These are phyloP conservation scores for Catocala sponsa DNA, from an alignment of 2,888 invertebrate genomes.

Conservation along the genomic window DNA sequence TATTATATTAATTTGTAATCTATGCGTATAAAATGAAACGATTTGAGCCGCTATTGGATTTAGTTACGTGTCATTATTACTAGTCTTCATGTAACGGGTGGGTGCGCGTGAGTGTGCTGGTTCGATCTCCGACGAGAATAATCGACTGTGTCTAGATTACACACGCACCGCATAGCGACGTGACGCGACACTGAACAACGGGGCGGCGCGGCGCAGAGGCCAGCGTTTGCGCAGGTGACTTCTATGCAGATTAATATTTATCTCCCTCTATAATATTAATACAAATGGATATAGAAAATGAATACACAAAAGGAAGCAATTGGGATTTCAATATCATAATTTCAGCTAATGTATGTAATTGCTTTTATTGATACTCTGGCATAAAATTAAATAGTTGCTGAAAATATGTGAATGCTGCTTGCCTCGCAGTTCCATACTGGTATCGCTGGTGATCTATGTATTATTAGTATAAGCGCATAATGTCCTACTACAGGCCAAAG, in stretches of 20 bases:
- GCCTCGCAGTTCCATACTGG: no score
- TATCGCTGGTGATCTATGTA: no score
- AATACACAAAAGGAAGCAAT: no score
- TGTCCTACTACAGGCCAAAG: no score
- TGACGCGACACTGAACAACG: constrained; percentile 59
- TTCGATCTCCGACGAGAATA: constrained; percentile 48
- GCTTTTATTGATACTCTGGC: no score
- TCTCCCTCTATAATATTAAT: constrained; percentile 29
- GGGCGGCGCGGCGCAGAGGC: constrained; percentile 9
- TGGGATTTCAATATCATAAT: no score
- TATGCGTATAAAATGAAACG: constrained; percentile 67
- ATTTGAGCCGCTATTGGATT: constrained; percentile 78
- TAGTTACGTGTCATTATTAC: constrained; percentile 82
- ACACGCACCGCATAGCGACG: constrained; percentile 64
- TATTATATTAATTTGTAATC: constrained; percentile 60
- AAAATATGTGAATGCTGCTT: no score
- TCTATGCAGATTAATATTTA: constrained; percentile 43
- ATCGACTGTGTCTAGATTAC: constrained; percentile 64
- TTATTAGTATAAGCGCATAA: no score
- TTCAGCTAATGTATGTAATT: no score
- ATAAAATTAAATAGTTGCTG: no score
- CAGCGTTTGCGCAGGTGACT: constrained; percentile 38
- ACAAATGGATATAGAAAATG: background rate
- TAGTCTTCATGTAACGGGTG: constrained; percentile 68
- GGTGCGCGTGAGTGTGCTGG: constrained; percentile 60